phyloP scores from a whole-genome alignment of 2,113 vertebrate species.

The Salvelinus alpinus region DNA sequence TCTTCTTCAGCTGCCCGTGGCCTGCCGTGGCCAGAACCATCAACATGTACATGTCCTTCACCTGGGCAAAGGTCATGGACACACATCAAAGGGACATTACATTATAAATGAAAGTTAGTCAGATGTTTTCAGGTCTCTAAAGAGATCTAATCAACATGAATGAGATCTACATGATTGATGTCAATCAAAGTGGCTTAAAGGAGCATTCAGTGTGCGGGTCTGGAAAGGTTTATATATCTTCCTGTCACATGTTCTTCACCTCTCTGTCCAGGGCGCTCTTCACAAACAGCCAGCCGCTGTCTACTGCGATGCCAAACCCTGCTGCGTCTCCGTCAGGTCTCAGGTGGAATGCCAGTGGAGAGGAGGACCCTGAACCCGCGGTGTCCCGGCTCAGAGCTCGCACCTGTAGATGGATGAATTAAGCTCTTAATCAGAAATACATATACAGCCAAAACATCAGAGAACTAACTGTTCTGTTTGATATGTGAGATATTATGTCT shows the following conservation, averaged over 20 bases:
- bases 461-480: too few relatives aligned
- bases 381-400: constrained; percentile 82
- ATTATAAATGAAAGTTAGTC: too few relatives aligned
- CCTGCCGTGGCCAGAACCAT: constrained; percentile 84
- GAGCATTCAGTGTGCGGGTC: too few relatives aligned
- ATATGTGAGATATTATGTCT: too few relatives aligned
- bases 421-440: not conserved
- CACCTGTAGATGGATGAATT: constrained; percentile 57
- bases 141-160: too few relatives aligned
- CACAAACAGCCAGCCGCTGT: constrained; percentile 93
- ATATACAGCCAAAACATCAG: too few relatives aligned
- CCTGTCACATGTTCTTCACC: constrained; percentile 22
- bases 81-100: too few relatives aligned
- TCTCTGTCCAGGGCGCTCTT: constrained; percentile 88
- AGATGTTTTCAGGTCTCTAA: too few relatives aligned
- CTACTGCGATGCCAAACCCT: constrained; percentile 84
- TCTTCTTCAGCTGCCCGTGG: constrained; percentile 68
- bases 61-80: too few relatives aligned
- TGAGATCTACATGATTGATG: too few relatives aligned
- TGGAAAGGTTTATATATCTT: too few relatives aligned
- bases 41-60: constrained; percentile 87
- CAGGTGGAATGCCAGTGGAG: constrained; percentile 80
- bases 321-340: constrained; percentile 85
- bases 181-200: too few relatives aligned
- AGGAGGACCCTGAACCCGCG: constrained; percentile 57